These are phyloP conservation scores for Planiliza haematocheilus DNA, from an alignment of 2,113 vertebrate genomes.

Conservation along the genomic window DNA sequence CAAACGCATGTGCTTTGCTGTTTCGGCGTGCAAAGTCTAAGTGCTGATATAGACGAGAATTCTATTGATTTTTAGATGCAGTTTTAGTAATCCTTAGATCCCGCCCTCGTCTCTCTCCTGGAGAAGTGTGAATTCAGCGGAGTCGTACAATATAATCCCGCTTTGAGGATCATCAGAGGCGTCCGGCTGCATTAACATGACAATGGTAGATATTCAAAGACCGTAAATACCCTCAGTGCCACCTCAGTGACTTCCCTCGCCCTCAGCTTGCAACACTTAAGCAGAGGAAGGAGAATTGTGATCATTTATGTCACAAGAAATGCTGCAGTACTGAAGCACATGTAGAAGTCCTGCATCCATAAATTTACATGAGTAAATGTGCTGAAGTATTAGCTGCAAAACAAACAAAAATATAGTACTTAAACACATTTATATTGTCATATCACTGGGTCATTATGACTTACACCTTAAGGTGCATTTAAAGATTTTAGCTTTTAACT, in stretches of 20 bases:
- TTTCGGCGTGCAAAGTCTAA: conserved; percentile 26
- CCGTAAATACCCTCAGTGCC: conserved; percentile 48
- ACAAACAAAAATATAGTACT: too few species aligned
- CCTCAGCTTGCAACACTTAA: conserved; percentile 3
- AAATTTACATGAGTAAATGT: background rate
- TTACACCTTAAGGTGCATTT: too few species aligned
- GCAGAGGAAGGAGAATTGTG: background rate
- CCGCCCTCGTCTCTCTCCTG: conserved; percentile 40
- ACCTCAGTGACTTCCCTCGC: conserved; percentile 41
- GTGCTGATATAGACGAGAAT: conserved; percentile 52
- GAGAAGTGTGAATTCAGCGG: conserved; percentile 67
- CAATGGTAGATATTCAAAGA: conserved; percentile 57
- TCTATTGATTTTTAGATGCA: conserved; percentile 69
- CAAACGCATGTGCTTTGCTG: conserved; percentile 53
- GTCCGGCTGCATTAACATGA: conserved; percentile 65
- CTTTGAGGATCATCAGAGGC: conserved; percentile 64
- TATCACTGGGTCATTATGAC: too few species aligned
- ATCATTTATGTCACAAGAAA: background rate
- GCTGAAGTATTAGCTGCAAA: background rate
- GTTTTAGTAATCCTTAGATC: conserved; percentile 69
- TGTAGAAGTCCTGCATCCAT: background rate
- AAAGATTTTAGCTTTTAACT: too few species aligned
- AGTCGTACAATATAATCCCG: conserved; percentile 60
- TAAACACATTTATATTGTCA: too few species aligned
- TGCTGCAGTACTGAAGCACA: background rate